These are phyloP conservation scores for Felis chaus DNA, from an alignment of 2,113 vertebrate genomes.

Conservation along the genomic window DNA sequence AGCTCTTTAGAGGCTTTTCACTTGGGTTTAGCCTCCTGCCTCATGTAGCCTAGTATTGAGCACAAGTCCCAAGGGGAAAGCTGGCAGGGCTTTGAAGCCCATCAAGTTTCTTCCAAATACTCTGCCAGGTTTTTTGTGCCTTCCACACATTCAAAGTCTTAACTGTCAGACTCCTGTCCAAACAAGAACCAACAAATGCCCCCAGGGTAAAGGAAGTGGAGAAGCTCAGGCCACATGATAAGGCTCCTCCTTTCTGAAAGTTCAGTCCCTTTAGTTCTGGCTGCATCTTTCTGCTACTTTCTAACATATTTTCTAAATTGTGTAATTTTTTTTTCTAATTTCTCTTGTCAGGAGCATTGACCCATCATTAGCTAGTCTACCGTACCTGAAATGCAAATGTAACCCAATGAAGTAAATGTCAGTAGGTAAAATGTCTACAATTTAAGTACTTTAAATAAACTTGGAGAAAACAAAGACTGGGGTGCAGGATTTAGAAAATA, in stretches of 20 bases:
- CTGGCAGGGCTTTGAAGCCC: neutral
- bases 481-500: neutral
- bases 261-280: neutral
- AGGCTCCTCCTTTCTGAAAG: neutral
- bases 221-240: neutral
- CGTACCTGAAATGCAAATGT: neutral
- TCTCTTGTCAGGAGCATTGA: neutral
- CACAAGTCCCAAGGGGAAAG: neutral
- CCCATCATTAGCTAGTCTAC: neutral
- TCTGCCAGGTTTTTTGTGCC: neutral
- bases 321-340: neutral
- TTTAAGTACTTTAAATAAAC: neutral
- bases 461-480: neutral
- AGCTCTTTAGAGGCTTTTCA: neutral
- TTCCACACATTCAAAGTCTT: neutral
- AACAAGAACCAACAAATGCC: neutral
- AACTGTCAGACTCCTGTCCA: neutral
- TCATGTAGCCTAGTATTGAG: neutral
- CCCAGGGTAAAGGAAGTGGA: neutral
- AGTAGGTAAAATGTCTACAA: neutral
- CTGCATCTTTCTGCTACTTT: neutral
- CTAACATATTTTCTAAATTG: neutral
- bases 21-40: neutral
- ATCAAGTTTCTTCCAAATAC: neutral
- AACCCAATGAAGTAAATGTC: constrained; percentile 12